Evolutionary conservation across 53 echinoderm and acorn worm species (phyloP).

Genomic region (Arbacia lixula): DNA sequence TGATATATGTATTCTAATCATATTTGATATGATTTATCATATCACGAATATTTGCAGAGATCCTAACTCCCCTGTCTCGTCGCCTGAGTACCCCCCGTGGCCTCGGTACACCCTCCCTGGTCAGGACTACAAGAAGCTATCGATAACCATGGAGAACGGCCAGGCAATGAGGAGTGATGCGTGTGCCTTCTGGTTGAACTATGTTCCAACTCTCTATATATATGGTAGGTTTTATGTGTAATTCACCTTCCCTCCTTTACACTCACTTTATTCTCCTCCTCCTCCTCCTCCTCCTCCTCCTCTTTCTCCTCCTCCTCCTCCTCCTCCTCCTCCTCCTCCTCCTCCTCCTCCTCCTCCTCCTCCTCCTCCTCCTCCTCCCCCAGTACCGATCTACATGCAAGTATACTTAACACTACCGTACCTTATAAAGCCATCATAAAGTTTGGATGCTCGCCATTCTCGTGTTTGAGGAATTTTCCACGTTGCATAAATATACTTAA

Average conservation of each 20-base stretch:
- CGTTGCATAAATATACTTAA: no score
- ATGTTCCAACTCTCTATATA: slow-evolving; percentile 9
- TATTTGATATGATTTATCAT: no score
- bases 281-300: not conserved
- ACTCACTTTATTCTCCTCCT: no score
- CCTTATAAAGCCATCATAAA: no score
- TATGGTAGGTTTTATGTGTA: no score
- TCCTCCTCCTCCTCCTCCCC: no score
- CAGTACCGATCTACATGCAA: no score
- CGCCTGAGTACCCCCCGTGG: slow-evolving; percentile 19
- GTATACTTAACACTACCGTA: no score
- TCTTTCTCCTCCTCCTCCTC: not conserved
- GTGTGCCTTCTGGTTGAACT: slow-evolving; percentile 56
- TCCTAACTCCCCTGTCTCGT: slow-evolving; percentile 1
- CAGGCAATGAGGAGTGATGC: slow-evolving; percentile 48
- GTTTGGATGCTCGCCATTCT: no score
- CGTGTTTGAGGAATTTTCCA: no score
- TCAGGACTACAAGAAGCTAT: slow-evolving; percentile 52
- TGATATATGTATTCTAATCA: no score
- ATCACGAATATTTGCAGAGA: not conserved
- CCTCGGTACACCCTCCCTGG: slow-evolving; percentile 51
- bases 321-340: not conserved
- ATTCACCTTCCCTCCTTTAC: not conserved
- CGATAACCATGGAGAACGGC: slow-evolving; percentile 53
- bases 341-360: not conserved